Base-by-base conservation (phyloP, 2,797 vertebrate genomes). In the Catharus ustulatus region DNA sequence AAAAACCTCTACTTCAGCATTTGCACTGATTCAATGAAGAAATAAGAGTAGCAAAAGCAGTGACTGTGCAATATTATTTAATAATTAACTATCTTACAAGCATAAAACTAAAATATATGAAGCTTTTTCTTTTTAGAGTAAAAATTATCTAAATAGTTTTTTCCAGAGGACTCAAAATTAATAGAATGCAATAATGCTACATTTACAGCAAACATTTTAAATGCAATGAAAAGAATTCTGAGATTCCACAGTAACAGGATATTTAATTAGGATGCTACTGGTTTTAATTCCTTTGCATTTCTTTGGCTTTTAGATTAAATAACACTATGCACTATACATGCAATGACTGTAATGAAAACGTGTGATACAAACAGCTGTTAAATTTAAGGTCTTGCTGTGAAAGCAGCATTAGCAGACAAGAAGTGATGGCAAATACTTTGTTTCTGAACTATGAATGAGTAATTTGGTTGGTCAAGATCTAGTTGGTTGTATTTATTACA, bases 271-370 rank as follows among this genome's bases (percentile, higher is more conserved):
- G 71, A 51, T 29, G 8, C n/a, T 54, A 30, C 30, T 13, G 10
- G n/a, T 40, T 87, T 87, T 63, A 14, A 51, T 43, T 76, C 22
- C 30, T 26, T 7, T 0, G 1, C 8, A 4, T 54, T 49, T 61
- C 9, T 84, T 27, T 54, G 26, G 32, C 27, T 58, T 88, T 81
- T 48, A 59, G 8, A 55, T 19, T 38, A 67, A 77, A 54, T 0
- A 2, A 23, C 8, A 13, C 15, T 9, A 14, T 2, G 32, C 11
- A 63, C 38, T 23, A 59, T 0, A 5, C 4, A 13, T 1, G 8
- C 26, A 55, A 20, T 0, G 24, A 10, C 2, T 22, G 58, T 10
- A 26, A 83, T 36, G 5, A 67, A 34, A 54, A 58, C 55, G 3
- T 8, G 3, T 14, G 52, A 54, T 6, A 63, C 17, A 43, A 62